Conservation (phyloP, 1,140 invertebrate genomes). For the Magallana angulata region DNA sequence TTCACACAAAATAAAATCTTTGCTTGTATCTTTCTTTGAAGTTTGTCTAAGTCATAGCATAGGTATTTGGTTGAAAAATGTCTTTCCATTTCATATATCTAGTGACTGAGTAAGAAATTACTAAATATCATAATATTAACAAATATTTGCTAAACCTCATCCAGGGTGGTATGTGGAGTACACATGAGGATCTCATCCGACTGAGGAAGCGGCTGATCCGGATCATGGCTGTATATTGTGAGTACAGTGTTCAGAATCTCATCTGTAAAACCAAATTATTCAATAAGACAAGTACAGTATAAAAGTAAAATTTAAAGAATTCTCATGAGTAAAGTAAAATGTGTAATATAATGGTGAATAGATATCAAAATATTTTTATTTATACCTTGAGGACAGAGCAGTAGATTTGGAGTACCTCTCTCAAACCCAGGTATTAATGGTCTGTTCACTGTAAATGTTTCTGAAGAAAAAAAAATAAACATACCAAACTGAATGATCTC, state of each 20-base stretch:
- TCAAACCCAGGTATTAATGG: conserved; percentile 64
- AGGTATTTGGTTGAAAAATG: no score
- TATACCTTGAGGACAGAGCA: conserved; percentile 69
- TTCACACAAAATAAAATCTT: no score
- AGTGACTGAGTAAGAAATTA: no score
- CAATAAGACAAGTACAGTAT: no score
- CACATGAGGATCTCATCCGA: conserved; percentile 75
- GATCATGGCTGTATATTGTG: conserved; percentile 67
- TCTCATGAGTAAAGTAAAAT: no score
- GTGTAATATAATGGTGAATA: no score
- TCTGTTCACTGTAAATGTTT: conserved; percentile 53
- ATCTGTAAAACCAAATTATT: conserved; percentile 58
- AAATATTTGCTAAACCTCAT: conserved; percentile 64
- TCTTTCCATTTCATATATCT: no score
- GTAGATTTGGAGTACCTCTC: conserved; percentile 69
- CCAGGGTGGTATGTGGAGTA: conserved; percentile 68
- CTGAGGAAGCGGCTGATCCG: conserved; percentile 66
- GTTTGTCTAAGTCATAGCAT: no score
- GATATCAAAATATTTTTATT: no score
- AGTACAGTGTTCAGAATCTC: conserved; percentile 68
- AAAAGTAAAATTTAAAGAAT: no score
- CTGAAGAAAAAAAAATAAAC: conserved; percentile 44
- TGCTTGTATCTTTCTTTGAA: no score
- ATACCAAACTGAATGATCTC: not conserved
- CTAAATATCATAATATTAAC: no score